Evolutionary conservation across 1,140 invertebrate genomes (phyloP), one percentile per base, ranked within the genome.

Genomic region (Aphidius ervi): DNA sequence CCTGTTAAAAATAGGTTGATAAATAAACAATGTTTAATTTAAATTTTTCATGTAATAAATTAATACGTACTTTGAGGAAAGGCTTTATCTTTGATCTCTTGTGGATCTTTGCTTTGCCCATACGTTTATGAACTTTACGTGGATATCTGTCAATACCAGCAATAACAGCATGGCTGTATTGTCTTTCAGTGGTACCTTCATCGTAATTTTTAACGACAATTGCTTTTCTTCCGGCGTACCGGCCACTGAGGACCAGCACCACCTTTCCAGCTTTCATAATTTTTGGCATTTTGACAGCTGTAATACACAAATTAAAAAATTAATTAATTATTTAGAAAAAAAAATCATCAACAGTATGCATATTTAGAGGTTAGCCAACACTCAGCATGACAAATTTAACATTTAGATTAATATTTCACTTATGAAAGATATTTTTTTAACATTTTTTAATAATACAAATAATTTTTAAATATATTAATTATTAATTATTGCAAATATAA

Each of bases 201-300:
- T 99, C 97, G 74, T 91, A 95, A 72, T 94, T 96, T 81, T 94
- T 97, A 57, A 99, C 87, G 50, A 99, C 91, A 68, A 99, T 90
- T 49, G 94, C 97, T 82, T 99, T 99, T 67, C 94, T 87, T 52
- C 97, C 97, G 58, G 97, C 95, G 85, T 96, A 99, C 79, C 95
- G 89, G 77, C 97, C 97, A 80, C 91, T 92, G 42, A 99, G 88
- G 80, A 99, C 89, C 82, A 99, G 88, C 71, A 99, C 97, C 69
- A 99, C 95, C 86, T 98, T 98, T 46, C 95, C 94, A 60, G 85
- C 80, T 87, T 97, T 97, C 94, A 97, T 96, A 84, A 97, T 97
- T 83, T 97, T 97, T 82, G 93, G 94, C 95, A 97, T 98, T 71
- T 85, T 90, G 23, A 4, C 2, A 31, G 23, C 23, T 31, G 4